These are phyloP conservation scores for Chlorospingus flavigularis DNA, from an alignment of 2,797 vertebrate species.

Conservation along the genomic window DNA sequence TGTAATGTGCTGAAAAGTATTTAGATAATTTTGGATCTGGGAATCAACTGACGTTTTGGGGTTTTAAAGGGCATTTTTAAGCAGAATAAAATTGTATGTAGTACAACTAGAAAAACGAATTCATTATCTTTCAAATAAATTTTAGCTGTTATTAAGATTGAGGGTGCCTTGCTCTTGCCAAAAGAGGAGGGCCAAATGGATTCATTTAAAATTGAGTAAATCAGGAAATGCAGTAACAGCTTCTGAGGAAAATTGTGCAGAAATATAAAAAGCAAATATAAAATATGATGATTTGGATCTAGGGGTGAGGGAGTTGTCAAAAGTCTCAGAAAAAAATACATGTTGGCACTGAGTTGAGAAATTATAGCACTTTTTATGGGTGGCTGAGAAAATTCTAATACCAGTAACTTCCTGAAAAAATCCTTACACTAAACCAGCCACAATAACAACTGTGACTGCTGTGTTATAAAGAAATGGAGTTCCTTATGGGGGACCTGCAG, in stretches of 20 bases:
- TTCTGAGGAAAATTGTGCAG: background rate
- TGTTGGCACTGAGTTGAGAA: background rate
- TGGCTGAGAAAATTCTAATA: background rate
- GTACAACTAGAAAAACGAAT: background rate
- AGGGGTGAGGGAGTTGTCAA: background rate
- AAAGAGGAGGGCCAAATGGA: background rate
- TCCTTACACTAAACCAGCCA: background rate
- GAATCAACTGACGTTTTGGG: background rate
- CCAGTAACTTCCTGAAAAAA: background rate
- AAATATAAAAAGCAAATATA: background rate
- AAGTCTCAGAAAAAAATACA: background rate
- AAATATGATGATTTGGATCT: background rate
- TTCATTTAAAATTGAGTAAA: background rate
- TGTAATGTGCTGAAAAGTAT: background rate
- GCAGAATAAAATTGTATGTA: background rate
- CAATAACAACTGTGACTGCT: background rate
- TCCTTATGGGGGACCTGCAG: background rate
- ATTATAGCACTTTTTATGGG: background rate
- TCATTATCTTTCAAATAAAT: background rate
- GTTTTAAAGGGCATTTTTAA: background rate
- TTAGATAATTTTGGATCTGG: background rate
- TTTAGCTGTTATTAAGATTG: background rate
- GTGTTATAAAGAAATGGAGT: background rate
- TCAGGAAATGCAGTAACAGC: background rate
- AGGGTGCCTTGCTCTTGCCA: background rate